These are phyloP conservation scores for Platysteira castanea DNA, from an alignment of 2,113 vertebrate genomes.

Conservation along the genomic window DNA sequence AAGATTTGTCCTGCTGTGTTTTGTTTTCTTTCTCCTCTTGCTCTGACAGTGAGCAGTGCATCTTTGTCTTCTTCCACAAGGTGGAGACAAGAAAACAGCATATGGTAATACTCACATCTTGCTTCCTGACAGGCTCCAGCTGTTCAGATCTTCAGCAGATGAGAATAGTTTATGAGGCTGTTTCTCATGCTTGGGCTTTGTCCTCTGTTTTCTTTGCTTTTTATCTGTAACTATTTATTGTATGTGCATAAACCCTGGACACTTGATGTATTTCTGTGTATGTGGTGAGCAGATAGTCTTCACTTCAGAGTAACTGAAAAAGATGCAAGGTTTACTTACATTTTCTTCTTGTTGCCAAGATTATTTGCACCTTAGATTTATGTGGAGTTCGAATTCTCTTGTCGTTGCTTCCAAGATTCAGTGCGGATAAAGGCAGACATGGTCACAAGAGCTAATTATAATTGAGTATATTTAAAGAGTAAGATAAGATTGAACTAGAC, in stretches of 20 bases:
- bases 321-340: neutral
- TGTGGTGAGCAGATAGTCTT: neutral
- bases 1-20: neutral
- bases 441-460: neutral
- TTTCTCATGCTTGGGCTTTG: neutral
- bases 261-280: neutral
- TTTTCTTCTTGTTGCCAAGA: neutral
- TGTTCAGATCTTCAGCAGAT: neutral
- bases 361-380: neutral
- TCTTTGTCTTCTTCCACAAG: slow-evolving; percentile 30
- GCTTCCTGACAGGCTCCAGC: neutral
- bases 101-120: neutral
- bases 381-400: neutral
- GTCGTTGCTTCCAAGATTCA: neutral
- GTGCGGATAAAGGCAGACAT: neutral
- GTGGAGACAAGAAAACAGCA: slow-evolving; percentile 44
- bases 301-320: neutral
- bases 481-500: neutral
- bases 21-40: neutral
- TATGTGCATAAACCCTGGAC: neutral
- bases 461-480: neutral
- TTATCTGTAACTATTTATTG: neutral
- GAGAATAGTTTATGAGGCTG: neutral
- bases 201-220: neutral
- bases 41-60: neutral